phyloP scores from a whole-genome alignment of 2,888 invertebrate species.

The Bimastos eiseni region DNA sequence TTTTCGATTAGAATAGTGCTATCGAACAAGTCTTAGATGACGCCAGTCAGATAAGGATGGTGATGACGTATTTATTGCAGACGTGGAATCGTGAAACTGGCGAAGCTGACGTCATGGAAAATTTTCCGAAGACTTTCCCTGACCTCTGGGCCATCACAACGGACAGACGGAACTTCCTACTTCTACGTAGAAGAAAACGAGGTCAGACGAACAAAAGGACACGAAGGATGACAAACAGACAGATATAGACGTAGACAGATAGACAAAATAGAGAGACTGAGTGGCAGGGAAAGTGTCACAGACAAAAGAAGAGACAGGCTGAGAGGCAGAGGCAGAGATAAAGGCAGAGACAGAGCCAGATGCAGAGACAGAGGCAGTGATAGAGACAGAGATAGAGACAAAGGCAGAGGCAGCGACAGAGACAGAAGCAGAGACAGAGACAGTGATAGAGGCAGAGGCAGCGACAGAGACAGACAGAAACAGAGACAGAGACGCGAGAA shows the following conservation, averaged over 20 bases:
- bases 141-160: conserved; percentile 20
- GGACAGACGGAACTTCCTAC: not conserved
- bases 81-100: not conserved
- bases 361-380: not conserved
- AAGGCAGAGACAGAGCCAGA: not conserved
- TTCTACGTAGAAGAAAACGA: not conserved
- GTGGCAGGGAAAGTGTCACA: not conserved
- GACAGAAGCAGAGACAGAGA: too few species aligned
- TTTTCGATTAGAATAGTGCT: not conserved
- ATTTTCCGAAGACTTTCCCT: not conserved
- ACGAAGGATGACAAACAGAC: not conserved
- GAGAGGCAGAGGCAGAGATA: too few species aligned
- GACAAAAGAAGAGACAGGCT: too few species aligned
- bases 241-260: not conserved
- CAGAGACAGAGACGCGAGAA: too few species aligned
- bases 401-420: too few species aligned
- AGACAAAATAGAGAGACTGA: not conserved
- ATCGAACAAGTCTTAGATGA: not conserved
- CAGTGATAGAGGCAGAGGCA: too few species aligned
- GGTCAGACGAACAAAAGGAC: not conserved
- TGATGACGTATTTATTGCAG: not conserved
- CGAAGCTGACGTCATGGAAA: not conserved
- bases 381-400: not conserved
- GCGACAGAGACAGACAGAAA: too few species aligned
- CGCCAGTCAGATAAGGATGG: not conserved